Percentiles rank a stretch among this genome's conserved stretches.
Evolutionary conservation across 2,113 vertebrate genomes (phyloP).

Genomic region (Cryptomyrus ogoouensis): DNA sequence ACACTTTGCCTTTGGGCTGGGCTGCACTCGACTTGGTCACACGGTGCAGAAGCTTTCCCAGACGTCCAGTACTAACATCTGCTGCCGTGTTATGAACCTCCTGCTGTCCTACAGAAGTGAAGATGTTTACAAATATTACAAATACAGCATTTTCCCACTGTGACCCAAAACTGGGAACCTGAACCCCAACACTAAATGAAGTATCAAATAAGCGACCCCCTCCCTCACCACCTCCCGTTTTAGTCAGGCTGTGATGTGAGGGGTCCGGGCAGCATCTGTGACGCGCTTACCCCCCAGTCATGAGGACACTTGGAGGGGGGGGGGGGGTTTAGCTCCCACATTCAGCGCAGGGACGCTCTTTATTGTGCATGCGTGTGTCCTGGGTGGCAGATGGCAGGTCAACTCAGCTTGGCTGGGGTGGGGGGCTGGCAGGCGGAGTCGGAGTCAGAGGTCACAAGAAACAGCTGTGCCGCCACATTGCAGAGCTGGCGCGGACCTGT

Average conservation of each 20-base stretch:
- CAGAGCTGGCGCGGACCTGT: constrained; percentile 13
- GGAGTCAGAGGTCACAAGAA: not conserved
- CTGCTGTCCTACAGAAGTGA: not conserved
- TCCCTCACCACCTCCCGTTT: not conserved
- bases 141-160: not conserved
- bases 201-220: not conserved
- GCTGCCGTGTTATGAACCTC: not conserved
- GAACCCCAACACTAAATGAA: not conserved
- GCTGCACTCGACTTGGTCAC: not conserved
- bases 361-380: constrained; percentile 10
- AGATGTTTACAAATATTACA: not conserved
- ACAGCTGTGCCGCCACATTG: constrained; percentile 11
- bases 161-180: not conserved
- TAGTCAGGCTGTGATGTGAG: not conserved
- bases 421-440: not conserved
- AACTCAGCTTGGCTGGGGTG: not conserved
- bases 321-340: not conserved
- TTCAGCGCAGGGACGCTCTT: not conserved
- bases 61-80: not conserved
- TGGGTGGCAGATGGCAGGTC: constrained; percentile 7
- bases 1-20: not conserved
- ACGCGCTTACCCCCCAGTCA: not conserved
- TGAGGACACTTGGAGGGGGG: not conserved
- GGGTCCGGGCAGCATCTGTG: not conserved
- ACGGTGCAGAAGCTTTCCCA: not conserved